Base-by-base conservation (phyloP, 1,140 invertebrate species). In the Danaus plexippus region DNA sequence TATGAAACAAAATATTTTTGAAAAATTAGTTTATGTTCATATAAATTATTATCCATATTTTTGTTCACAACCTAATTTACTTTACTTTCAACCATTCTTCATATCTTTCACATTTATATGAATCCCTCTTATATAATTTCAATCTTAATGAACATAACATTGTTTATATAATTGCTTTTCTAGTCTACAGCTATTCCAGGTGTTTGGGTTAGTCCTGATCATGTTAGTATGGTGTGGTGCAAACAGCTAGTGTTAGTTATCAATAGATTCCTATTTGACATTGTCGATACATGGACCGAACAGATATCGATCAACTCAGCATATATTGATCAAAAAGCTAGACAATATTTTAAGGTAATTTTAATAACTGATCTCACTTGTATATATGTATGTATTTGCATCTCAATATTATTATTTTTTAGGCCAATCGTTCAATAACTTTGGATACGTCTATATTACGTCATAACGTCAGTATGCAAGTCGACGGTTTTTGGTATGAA, bases 211-310 rank as follows among this genome's bases (percentile, higher is more conserved):
- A 94, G 95, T 8, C 93, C 94, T 9, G 96, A 98, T 84, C 97
- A 98, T 87, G 87, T 95, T 7, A 92, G 92, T 51, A 94, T 94
- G 68, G 88, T 95, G 11, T 98, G 97, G 97, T 98, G 97, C 77
- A 95, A 96, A 71, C 95, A 98, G 81, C 87, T 97, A 15, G 91
- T 98, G 9, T 75, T 97, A 68, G 90, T 91, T 0, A 89, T 96
- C 45, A 92, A 93, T 22, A 88, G 94, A 70, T 92, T 93, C 48
- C 83, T 98, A 3, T 98, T 97, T 87, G 94, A 95, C 75, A 91
- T 92, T 45, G 89, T 96, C 1, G 91, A 95, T 71, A 64, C 75
- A n/a, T 68, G 75, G 54, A 89, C 80, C 0, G 71, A 80, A 62
- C 89, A 90, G 69, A 71, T 90, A 42, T 75, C 77, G 9, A 69